A percentile compares a stretch with the other conserved stretches of the same genome.
Evolutionary conservation across 1,140 invertebrate genomes (phyloP).

Genomic region (Apis florea): DNA sequence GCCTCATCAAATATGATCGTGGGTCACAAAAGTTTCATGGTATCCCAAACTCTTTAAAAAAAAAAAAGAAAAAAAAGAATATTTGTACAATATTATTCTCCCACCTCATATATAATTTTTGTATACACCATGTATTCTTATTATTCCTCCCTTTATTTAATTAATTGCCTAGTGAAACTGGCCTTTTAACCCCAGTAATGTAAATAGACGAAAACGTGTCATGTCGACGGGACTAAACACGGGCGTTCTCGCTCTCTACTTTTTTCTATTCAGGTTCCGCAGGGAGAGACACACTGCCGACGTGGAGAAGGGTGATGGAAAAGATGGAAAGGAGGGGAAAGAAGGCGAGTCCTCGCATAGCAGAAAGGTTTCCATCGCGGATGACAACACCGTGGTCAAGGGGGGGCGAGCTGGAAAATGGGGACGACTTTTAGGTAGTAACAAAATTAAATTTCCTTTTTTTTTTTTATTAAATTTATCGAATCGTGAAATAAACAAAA

Average conservation of each 20-base stretch:
- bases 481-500: not conserved
- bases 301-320: slow-evolving; percentile 84
- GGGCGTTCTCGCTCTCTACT: slow-evolving; percentile 53
- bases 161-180: slow-evolving; percentile 57
- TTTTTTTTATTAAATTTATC: not conserved
- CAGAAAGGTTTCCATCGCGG: slow-evolving; percentile 82
- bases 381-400: slow-evolving; percentile 79
- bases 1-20: slow-evolving; percentile 1
- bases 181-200: slow-evolving; percentile 56
- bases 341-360: slow-evolving; percentile 78
- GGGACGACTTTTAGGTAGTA: slow-evolving; percentile 86
- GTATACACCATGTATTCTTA: slow-evolving; percentile 59
- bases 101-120: slow-evolving; percentile 34
- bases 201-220: slow-evolving; percentile 14
- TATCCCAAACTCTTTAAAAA: no score
- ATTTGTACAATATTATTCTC: slow-evolving; percentile 5
- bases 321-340: slow-evolving; percentile 78
- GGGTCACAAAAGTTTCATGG: slow-evolving; percentile 26
- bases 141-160: slow-evolving; percentile 32
- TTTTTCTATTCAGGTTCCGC: slow-evolving; percentile 74
- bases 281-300: slow-evolving; percentile 80
- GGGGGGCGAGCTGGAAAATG: slow-evolving; percentile 85
- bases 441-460: not conserved
- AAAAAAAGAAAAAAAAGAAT: not conserved
- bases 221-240: slow-evolving; percentile 31